Percentiles rank a stretch among this genome's conserved stretches.
Evolutionary conservation across 2,888 invertebrate genomes (phyloP).

Genomic region (Galeruca laticollis): DNA sequence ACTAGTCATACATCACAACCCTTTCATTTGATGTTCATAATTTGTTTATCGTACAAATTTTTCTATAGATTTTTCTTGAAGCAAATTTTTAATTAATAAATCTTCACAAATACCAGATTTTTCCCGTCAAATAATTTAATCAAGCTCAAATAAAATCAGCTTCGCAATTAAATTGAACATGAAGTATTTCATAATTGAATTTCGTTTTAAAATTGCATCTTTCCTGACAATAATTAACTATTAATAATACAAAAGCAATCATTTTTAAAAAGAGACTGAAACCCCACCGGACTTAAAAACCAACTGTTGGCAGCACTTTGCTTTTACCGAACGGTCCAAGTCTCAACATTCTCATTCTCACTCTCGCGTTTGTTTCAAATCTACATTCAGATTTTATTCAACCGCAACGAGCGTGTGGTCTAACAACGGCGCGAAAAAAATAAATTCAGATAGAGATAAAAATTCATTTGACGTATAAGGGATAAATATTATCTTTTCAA

Average conservation of each 20-base stretch:
- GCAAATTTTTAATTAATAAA: too few relatives aligned
- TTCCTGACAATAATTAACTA: neutral
- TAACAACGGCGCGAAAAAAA: neutral
- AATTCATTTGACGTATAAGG: neutral
- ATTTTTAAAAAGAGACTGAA: neutral
- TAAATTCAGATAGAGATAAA: neutral
- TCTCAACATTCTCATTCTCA: neutral
- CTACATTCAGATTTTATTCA: neutral
- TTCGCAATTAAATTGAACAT: too few relatives aligned
- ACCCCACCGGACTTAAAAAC: neutral
- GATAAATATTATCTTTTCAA: neutral
- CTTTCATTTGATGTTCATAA: too few relatives aligned
- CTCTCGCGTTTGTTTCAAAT: neutral
- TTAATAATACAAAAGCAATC: neutral
- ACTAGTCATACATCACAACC: too few relatives aligned
- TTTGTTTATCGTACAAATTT: too few relatives aligned
- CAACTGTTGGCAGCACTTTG: neutral
- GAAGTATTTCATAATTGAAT: too few relatives aligned
- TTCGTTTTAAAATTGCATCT: neutral
- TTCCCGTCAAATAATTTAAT: too few relatives aligned
- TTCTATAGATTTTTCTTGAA: too few relatives aligned
- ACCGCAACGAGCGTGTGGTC: neutral
- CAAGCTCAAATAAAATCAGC: too few relatives aligned
- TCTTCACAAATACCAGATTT: too few relatives aligned
- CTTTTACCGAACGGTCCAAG: neutral